These are phyloP conservation scores for Stenichneumon culpator DNA, from an alignment of 2,888 invertebrate genomes.

Conservation along the genomic window DNA sequence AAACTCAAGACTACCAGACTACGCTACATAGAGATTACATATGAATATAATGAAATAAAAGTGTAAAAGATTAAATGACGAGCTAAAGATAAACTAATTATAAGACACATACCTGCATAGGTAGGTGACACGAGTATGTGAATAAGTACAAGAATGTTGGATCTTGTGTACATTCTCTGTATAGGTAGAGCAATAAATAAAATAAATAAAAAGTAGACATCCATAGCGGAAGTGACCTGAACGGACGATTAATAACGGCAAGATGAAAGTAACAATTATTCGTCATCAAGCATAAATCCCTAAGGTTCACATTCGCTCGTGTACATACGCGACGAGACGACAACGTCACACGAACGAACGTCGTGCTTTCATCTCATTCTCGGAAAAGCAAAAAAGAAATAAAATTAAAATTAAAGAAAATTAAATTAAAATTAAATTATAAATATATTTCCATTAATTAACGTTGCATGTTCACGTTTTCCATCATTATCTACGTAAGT, in stretches of 20 bases:
- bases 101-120: constrained; percentile 45
- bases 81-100: constrained; percentile 17
- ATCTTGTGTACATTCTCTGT: constrained; percentile 82
- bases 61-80: constrained; percentile 20
- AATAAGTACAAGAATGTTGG: constrained; percentile 80
- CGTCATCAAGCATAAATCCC: neutral
- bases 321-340: constrained; percentile 42
- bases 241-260: constrained; percentile 31
- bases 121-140: constrained; percentile 55
- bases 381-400: constrained; percentile 47
- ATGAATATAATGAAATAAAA: constrained; percentile 39
- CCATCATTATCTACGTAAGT: constrained; percentile 75
- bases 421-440: constrained; percentile 55
- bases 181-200: constrained; percentile 77
- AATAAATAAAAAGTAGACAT: constrained; percentile 51
- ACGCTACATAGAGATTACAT: constrained; percentile 43
- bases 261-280: constrained; percentile 19
- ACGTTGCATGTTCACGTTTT: constrained; percentile 70
- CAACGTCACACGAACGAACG: constrained; percentile 51
- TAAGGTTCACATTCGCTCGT: constrained; percentile 47
- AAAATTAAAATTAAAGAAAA: constrained; percentile 53
- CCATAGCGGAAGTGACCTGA: constrained; percentile 60
- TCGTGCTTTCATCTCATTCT: constrained; percentile 51
- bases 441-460: constrained; percentile 68
- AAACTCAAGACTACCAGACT: constrained; percentile 75